A percentile compares a stretch with the other conserved stretches of the same genome.
Conservation (phyloP, 2,113 vertebrate genomes). For the Pardalotus punctatus region DNA sequence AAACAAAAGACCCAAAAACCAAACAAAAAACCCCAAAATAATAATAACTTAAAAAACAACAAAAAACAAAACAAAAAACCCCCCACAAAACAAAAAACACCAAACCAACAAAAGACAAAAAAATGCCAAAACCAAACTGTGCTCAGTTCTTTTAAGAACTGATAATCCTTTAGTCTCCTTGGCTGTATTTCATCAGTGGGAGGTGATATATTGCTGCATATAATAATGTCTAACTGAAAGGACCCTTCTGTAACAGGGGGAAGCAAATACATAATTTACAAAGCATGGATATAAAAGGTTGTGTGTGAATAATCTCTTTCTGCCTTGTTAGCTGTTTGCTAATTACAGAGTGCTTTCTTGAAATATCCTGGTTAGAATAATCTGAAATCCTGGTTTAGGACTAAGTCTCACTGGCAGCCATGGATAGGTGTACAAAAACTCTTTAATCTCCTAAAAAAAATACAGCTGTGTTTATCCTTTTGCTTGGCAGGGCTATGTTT, state of each 20-base stretch:
- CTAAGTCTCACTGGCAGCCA: not conserved
- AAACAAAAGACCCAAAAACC: not conserved
- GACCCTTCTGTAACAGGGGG: not conserved
- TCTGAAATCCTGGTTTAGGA: conserved; percentile 33
- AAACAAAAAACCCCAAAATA: too few species aligned
- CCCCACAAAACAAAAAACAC: too few species aligned
- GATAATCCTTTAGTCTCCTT: not conserved
- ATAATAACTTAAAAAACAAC: too few species aligned
- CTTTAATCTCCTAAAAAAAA: not conserved
- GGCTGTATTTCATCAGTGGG: not conserved
- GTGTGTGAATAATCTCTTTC: not conserved
- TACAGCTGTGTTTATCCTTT: not conserved
- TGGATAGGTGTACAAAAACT: not conserved
- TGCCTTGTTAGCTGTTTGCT: not conserved
- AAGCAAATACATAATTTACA: not conserved
- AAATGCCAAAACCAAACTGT: accelerated
- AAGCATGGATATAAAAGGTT: not conserved
- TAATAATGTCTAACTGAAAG: not conserved
- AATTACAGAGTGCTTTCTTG: not conserved
- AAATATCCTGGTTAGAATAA: conserved; percentile 23
- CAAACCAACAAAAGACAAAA: not conserved
- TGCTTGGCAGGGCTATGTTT: not conserved
- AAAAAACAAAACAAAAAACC: too few species aligned
- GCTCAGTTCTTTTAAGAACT: not conserved
- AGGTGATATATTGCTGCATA: not conserved